Conservation (phyloP, 2,113 vertebrate species). For the Balaenoptera acutorostrata region DNA sequence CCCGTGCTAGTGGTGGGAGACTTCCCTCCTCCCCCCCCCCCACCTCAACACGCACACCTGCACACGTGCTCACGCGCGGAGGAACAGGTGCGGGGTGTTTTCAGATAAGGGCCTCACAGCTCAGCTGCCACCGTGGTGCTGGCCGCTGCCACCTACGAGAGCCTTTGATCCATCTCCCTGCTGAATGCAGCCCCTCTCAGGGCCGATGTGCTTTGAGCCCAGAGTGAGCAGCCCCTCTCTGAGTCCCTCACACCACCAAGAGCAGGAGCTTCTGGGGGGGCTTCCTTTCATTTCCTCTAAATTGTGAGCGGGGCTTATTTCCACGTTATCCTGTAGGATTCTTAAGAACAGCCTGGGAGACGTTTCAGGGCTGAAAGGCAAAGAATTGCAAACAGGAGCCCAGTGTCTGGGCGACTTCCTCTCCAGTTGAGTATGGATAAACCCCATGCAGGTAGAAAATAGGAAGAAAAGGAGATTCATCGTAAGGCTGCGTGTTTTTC, state of each 20-base stretch:
- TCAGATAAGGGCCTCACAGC: neutral
- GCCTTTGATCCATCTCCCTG: neutral
- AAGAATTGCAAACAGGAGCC: slow-evolving; percentile 54
- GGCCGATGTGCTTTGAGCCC: neutral
- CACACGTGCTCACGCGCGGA: neutral
- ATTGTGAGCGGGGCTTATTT: neutral
- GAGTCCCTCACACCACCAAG: neutral
- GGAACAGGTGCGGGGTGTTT: neutral
- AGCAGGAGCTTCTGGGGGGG: neutral
- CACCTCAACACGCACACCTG: neutral
- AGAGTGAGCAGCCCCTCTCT: neutral
- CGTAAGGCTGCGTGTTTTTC: slow-evolving; percentile 65
- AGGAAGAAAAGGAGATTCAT: slow-evolving; percentile 68
- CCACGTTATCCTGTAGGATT: neutral
- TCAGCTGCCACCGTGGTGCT: neutral
- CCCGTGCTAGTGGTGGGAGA: neutral
- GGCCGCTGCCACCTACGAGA: neutral
- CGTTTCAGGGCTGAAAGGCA: neutral
- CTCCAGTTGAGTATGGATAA: slow-evolving; percentile 38
- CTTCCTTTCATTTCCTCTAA: neutral
- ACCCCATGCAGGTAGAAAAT: slow-evolving; percentile 72
- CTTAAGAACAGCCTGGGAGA: neutral
- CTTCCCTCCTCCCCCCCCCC: too few species aligned
- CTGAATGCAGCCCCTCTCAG: neutral
- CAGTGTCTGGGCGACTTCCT: slow-evolving; percentile 63